A percentile compares a stretch with the other conserved stretches of the same genome.
Evolutionary conservation across 2,888 invertebrate species (phyloP).

Genomic region (Oxyteleia sp.): DNA sequence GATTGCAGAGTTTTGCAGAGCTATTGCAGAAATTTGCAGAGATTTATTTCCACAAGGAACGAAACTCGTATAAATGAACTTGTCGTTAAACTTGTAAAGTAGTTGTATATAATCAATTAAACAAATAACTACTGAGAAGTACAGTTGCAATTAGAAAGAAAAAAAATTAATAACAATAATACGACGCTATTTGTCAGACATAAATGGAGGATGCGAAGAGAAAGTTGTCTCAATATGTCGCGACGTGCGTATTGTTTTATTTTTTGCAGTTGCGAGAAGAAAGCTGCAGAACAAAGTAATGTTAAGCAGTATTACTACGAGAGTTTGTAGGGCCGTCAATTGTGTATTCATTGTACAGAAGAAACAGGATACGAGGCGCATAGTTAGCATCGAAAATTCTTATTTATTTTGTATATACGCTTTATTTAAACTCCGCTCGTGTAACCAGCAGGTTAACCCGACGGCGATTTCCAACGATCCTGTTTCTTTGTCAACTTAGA

Average conservation of each 20-base stretch:
- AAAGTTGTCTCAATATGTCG: too few relatives aligned
- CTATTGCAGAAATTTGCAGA: too few relatives aligned
- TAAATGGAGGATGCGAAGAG: neutral
- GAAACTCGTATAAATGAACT: too few relatives aligned
- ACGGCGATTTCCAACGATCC: constrained; percentile 12
- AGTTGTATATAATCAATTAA: constrained; percentile 54
- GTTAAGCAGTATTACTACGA: constrained; percentile 54
- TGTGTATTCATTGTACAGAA: constrained; percentile 39
- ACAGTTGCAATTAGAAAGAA: constrained; percentile 45
- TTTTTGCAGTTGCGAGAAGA: constrained; percentile 19
- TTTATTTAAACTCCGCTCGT: too few relatives aligned
- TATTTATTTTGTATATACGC: constrained; percentile 60
- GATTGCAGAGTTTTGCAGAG: too few relatives aligned
- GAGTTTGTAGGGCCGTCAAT: constrained; percentile 31
- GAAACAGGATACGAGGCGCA: constrained; percentile 30
- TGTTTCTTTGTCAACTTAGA: constrained; percentile 39
- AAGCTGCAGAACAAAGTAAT: constrained; percentile 30
- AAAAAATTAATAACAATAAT: constrained; percentile 33
- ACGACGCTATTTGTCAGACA: constrained; percentile 30
- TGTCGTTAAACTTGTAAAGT: too few relatives aligned
- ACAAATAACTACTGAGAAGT: constrained; percentile 52
- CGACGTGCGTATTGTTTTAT: too few relatives aligned
- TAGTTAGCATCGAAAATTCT: constrained; percentile 11
- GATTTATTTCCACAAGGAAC: too few relatives aligned
- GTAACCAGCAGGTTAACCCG: too few relatives aligned